Evolutionary conservation across 2,888 invertebrate species (phyloP).

Genomic region (Drosophila stalkeri): DNA sequence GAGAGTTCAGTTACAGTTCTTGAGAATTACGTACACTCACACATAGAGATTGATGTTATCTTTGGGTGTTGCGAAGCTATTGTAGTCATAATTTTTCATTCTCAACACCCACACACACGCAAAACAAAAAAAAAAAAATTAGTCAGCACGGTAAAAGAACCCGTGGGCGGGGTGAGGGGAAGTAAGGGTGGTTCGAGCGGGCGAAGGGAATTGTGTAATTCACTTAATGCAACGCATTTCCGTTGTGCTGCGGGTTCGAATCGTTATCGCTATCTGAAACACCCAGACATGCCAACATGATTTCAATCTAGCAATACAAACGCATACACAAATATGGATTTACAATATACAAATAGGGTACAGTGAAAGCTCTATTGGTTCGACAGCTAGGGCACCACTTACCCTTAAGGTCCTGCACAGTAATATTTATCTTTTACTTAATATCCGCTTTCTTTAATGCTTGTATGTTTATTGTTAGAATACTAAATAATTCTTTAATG

Average conservation of each 20-base stretch:
- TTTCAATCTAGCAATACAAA: constrained; percentile 42
- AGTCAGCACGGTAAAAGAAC: constrained; percentile 55
- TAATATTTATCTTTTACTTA: background rate
- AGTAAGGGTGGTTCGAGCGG: background rate
- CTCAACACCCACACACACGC: constrained; percentile 25
- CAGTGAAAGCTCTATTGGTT: background rate
- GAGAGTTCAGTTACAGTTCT: constrained; percentile 2
- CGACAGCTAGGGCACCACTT: background rate
- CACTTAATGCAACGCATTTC: constrained; percentile 75
- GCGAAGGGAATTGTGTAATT: constrained; percentile 49
- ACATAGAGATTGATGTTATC: constrained; percentile 27
- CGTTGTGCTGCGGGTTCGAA: constrained; percentile 59
- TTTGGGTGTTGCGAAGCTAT: constrained; percentile 9
- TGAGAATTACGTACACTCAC: constrained; percentile 10
- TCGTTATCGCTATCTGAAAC: constrained; percentile 43
- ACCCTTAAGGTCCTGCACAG: background rate
- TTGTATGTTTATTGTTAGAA: background rate
- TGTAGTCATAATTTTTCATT: constrained; percentile 35
- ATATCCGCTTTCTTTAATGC: background rate
- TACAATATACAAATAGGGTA: constrained; percentile 7
- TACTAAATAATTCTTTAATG: background rate
- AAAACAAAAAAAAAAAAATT: constrained; percentile 51
- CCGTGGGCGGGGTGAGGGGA: background rate
- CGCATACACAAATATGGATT: constrained; percentile 2
- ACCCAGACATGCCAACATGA: constrained; percentile 48